Evolutionary conservation across 1,140 invertebrate species (phyloP).

Genomic region (Laupala kohalensis): DNA sequence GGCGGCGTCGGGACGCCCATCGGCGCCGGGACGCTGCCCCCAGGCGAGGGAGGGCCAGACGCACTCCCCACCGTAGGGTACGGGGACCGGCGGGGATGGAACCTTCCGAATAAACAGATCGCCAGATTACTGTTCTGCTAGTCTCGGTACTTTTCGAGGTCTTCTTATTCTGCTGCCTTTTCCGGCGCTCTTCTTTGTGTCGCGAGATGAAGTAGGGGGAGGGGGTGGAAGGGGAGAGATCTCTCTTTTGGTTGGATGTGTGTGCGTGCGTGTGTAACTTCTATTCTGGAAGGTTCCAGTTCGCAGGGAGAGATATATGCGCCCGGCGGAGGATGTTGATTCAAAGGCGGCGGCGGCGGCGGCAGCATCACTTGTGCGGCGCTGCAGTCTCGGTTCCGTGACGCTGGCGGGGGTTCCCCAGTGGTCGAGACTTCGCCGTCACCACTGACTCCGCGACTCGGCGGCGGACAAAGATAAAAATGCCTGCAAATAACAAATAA

Average conservation of each 20-base stretch:
- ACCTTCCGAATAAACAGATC: neutral
- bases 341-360: neutral
- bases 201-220: no score
- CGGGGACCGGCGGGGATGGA: neutral
- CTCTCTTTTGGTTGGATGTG: neutral
- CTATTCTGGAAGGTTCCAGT: neutral
- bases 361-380: no score
- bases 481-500: neutral
- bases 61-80: neutral
- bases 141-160: neutral
- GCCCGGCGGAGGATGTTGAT: neutral
- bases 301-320: neutral
- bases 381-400: neutral
- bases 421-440: neutral
- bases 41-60: neutral
- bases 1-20: no score
- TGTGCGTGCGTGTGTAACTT: neutral
- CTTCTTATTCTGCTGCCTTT: neutral
- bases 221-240: neutral
- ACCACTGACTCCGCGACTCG: neutral
- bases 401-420: neutral
- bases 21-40: no score
- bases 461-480: neutral
- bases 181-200: neutral
- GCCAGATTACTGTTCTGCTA: neutral